Conservation (phyloP, 2,113 vertebrate species). For the Odobenus rosmarus region DNA sequence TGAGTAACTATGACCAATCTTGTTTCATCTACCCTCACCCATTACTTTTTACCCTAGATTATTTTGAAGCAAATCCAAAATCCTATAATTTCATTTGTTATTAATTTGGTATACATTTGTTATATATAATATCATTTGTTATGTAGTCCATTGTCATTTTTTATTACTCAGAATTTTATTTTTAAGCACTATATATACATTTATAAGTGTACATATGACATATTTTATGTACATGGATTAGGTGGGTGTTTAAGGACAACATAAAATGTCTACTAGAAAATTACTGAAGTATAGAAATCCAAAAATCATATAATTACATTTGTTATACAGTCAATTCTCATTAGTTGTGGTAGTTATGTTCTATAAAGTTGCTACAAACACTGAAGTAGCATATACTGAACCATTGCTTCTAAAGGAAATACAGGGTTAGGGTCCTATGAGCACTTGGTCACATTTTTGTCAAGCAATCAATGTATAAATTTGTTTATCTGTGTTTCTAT, state of each 20-base stretch:
- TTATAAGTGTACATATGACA: not conserved
- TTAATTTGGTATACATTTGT: not conserved
- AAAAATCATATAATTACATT: not conserved
- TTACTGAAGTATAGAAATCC: not conserved
- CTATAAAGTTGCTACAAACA: not conserved
- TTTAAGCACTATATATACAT: not conserved
- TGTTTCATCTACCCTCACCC: not conserved
- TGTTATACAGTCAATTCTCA: not conserved
- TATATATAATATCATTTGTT: not conserved
- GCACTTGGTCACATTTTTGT: not conserved
- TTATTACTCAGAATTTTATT: conserved; percentile 25
- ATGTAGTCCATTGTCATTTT: not conserved
- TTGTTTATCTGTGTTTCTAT: conserved; percentile 19
- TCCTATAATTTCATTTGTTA: not conserved
- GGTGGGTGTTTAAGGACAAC: conserved; percentile 1
- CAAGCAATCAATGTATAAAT: not conserved
- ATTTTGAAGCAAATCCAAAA: conserved; percentile 7
- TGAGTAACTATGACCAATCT: not conserved
- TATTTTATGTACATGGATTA: conserved; percentile 3
- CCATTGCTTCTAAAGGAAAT: not conserved
- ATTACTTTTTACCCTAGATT: not conserved
- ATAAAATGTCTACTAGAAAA: not conserved
- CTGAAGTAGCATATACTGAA: not conserved
- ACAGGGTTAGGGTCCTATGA: not conserved
- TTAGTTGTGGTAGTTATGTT: not conserved